Evolutionary conservation across 2,113 vertebrate genomes (phyloP).

Genomic region (Copsychus sechellarum): DNA sequence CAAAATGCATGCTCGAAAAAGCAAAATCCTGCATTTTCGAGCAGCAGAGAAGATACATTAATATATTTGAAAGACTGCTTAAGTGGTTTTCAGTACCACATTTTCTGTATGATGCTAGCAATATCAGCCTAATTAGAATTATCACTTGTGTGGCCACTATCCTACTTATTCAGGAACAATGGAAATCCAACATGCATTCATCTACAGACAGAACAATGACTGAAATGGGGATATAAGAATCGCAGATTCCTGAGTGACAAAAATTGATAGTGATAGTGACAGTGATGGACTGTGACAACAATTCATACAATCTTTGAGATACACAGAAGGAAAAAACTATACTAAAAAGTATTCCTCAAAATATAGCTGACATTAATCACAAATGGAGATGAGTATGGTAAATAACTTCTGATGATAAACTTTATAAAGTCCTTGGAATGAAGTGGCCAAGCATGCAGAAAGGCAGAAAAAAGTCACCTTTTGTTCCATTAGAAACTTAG

Average conservation of each 20-base stretch:
- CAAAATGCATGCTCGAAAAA: not conserved
- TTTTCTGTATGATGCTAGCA: not conserved
- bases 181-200: not conserved
- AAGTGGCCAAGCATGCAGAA: conserved; percentile 71
- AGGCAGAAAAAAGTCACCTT: conserved; percentile 92
- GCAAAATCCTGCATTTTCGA: not conserved
- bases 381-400: not conserved
- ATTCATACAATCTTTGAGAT: not conserved
- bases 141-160: not conserved
- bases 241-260: not conserved
- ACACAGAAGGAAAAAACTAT: not conserved
- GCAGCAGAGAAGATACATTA: not conserved
- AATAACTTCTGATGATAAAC: conserved; percentile 34
- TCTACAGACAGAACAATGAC: not conserved
- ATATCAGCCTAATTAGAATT: not conserved
- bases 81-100: not conserved
- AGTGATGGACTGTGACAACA: not conserved
- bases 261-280: not conserved
- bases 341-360: not conserved
- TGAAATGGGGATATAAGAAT: not conserved
- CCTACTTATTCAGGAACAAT: not conserved
- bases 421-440: conserved; percentile 41
- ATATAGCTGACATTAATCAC: not conserved
- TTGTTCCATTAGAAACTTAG: conserved; percentile 92
- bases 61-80: not conserved